These are phyloP conservation scores for Falco novaeseelandiae DNA, from an alignment of 2,797 vertebrate species.

Conservation along the genomic window DNA sequence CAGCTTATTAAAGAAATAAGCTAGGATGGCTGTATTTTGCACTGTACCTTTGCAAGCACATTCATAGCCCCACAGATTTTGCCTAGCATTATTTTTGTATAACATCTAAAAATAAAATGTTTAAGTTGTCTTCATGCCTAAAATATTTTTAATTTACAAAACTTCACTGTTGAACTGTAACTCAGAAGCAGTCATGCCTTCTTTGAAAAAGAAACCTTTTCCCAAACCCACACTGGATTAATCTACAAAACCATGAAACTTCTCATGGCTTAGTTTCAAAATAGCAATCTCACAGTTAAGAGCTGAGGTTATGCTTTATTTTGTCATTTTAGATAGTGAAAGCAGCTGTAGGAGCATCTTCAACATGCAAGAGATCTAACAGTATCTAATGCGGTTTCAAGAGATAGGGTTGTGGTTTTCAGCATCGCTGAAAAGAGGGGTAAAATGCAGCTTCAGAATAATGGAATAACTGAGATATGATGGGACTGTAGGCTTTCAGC, in stretches of 20 bases:
- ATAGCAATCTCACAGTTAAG: neutral
- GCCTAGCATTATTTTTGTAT: neutral
- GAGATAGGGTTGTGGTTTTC: conserved; percentile 46
- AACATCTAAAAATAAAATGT: neutral
- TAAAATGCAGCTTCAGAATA: neutral
- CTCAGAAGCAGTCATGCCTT: neutral
- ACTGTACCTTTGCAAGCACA: neutral
- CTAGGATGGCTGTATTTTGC: neutral
- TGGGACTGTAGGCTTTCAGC: neutral
- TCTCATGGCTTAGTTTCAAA: neutral
- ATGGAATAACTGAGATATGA: neutral
- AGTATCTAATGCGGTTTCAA: neutral
- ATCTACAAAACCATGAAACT: neutral
- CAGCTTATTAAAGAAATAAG: neutral
- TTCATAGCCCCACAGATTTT: neutral
- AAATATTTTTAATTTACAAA: neutral
- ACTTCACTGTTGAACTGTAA: neutral
- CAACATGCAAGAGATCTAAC: neutral
- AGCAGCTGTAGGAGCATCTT: conserved; percentile 1
- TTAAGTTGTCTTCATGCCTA: neutral
- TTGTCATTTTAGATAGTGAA: conserved; percentile 10
- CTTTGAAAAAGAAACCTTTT: neutral
- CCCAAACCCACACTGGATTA: neutral
- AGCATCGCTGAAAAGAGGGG: neutral
- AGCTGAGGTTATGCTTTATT: neutral